Conservation (phyloP, 1,140 invertebrate genomes). For the Temnothorax longispinosus region DNA sequence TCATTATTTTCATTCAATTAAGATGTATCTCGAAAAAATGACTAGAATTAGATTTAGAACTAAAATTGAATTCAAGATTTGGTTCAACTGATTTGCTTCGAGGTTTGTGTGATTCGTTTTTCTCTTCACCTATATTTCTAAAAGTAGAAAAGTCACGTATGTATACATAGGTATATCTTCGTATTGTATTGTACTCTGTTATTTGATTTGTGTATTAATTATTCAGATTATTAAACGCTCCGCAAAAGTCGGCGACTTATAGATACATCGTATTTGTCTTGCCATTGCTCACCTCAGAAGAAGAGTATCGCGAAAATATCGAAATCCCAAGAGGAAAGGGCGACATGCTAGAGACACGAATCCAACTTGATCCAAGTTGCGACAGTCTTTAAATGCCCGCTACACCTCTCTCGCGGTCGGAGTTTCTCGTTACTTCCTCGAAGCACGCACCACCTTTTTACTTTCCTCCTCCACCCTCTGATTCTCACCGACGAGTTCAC, state of each 20-base stretch:
- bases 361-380: constrained; percentile 13
- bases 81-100: not conserved
- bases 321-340: constrained; percentile 10
- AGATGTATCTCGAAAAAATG: not conserved
- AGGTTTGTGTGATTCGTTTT: not conserved
- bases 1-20: constrained; percentile 2
- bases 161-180: not conserved
- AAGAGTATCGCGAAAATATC: constrained; percentile 30
- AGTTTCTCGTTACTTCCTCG: constrained; percentile 23
- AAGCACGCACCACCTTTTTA: constrained; percentile 39
- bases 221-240: constrained; percentile 3
- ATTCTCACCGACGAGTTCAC: constrained; percentile 46
- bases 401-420: constrained; percentile 16
- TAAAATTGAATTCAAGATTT: not conserved
- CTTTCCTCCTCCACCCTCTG: not conserved
- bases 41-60: not conserved
- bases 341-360: constrained; percentile 46
- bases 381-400: constrained; percentile 25
- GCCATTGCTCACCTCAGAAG: constrained; percentile 26
- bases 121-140: not conserved
- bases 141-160: not conserved
- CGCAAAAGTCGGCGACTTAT: not conserved
- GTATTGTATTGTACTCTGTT: no score
- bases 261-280: not conserved
- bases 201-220: not conserved